A percentile compares a stretch with the other conserved stretches of the same genome.
phyloP scores from a whole-genome alignment of 23 tunicate species.

The Styela clava region DNA sequence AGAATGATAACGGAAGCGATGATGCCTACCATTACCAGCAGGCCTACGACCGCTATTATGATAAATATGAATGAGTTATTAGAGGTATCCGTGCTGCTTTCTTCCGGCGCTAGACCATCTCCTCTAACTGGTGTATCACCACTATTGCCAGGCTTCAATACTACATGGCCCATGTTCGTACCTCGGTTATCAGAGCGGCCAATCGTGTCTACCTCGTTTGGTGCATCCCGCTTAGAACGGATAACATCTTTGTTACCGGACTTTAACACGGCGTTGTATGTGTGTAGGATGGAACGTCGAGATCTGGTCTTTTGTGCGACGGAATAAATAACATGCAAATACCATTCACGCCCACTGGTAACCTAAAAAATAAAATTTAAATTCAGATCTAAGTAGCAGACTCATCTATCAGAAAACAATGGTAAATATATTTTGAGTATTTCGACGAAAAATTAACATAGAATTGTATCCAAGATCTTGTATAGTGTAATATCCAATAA shows the following conservation, averaged over 20 bases:
- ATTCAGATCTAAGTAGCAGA: neutral
- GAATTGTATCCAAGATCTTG: too few relatives aligned
- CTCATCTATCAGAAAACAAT: neutral
- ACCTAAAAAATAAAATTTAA: constrained; percentile 44
- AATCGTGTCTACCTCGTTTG: constrained; percentile 34
- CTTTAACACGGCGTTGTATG: constrained; percentile 41
- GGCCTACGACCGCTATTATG: constrained; percentile 41
- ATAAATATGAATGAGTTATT: constrained; percentile 23
- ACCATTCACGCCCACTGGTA: constrained; percentile 96
- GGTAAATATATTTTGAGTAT: neutral
- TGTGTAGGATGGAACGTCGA: constrained; percentile 40
- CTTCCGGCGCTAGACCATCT: neutral
- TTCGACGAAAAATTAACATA: too few relatives aligned
- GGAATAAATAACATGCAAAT: constrained; percentile 87
- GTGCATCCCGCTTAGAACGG: constrained; percentile 7
- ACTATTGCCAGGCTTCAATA: neutral
- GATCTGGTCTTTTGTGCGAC: constrained; percentile 52
- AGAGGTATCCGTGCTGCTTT: neutral
- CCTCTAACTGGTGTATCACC: neutral
- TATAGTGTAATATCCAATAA: too few relatives aligned
- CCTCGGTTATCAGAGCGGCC: constrained; percentile 62
- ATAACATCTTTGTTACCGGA: constrained; percentile 1
- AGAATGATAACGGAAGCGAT: constrained; percentile 21
- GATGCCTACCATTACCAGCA: constrained; percentile 16
- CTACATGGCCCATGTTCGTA: constrained; percentile 71